Evolutionary conservation across 92 coral and sea anemone species (phyloP).

Genomic region (Bergia sp.): DNA sequence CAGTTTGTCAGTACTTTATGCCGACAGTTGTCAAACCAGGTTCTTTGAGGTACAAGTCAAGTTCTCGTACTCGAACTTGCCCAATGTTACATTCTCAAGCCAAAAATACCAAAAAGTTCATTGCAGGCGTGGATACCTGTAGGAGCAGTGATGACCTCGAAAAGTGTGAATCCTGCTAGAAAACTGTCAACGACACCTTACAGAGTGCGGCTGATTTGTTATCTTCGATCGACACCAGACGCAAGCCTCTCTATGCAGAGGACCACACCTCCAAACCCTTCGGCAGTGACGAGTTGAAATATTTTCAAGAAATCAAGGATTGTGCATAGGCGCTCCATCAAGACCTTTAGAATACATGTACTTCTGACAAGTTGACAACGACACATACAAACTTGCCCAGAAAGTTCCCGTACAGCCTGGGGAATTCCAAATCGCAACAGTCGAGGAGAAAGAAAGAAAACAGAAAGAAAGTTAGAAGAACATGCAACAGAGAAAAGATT

Average conservation of each 20-base stretch:
- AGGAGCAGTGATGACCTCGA: constrained; percentile 39
- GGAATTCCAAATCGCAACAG: background rate
- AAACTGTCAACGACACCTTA: no score
- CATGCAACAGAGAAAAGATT: constrained; percentile 32
- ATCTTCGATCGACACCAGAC: constrained; percentile 33
- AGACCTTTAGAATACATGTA: constrained; percentile 11
- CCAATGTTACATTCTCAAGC: no score
- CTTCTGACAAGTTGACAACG: constrained; percentile 30
- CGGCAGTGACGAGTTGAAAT: constrained; percentile 38
- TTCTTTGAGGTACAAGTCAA: no score
- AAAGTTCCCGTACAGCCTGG: constrained; percentile 39
- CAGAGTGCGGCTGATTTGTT: constrained; percentile 1
- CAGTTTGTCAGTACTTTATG: background rate
- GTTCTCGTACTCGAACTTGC: no score
- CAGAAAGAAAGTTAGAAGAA: background rate
- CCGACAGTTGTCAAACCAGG: no score
- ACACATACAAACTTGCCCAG: constrained; percentile 30
- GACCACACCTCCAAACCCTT: constrained; percentile 23
- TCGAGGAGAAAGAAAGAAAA: constrained; percentile 49
- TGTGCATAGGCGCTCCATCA: constrained; percentile 9
- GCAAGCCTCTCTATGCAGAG: constrained; percentile 39
- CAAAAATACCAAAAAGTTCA: background rate
- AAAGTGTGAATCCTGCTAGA: no score
- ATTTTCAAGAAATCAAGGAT: constrained; percentile 36
- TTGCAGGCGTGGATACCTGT: constrained; percentile 36